Conservation (phyloP, 30 jellyfish, hydroid and myxozoan genomes). For the Nemopilema nomurai region DNA sequence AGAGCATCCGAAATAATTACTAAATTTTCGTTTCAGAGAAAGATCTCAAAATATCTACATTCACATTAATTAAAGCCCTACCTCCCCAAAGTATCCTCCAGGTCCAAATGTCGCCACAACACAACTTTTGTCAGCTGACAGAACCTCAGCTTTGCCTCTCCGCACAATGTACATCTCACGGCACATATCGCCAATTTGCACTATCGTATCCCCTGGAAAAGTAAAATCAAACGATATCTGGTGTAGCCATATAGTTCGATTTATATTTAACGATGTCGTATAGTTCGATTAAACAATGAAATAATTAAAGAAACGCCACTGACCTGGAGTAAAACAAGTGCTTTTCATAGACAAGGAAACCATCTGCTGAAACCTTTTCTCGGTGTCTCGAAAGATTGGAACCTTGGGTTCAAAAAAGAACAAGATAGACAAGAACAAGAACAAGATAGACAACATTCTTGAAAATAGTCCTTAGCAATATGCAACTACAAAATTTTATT, state of each 20-base stretch:
- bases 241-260: too few species aligned
- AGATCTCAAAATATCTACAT: too few species aligned
- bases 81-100: slow-evolving; percentile 95
- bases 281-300: too few species aligned
- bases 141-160: slow-evolving; percentile 83
- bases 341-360: slow-evolving; percentile 52
- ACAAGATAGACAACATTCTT: too few species aligned
- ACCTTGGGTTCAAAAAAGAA: slow-evolving; percentile 39
- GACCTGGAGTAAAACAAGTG: slow-evolving; percentile 71
- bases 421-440: neutral
- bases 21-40: too few species aligned
- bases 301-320: slow-evolving; percentile 5
- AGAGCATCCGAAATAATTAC: too few species aligned
- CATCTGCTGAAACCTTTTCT: slow-evolving; percentile 50
- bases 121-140: slow-evolving; percentile 60
- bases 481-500: too few species aligned
- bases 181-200: slow-evolving; percentile 76
- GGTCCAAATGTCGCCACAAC: slow-evolving; percentile 83
- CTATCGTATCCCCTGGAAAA: slow-evolving; percentile 76
- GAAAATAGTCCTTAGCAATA: too few species aligned
- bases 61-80: neutral
- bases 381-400: slow-evolving; percentile 85
- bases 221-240: too few species aligned
- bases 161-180: slow-evolving; percentile 75
- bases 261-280: too few species aligned